These are phyloP conservation scores for Manis javanica DNA, from an alignment of 2,797 vertebrate species.

Conservation along the genomic window DNA sequence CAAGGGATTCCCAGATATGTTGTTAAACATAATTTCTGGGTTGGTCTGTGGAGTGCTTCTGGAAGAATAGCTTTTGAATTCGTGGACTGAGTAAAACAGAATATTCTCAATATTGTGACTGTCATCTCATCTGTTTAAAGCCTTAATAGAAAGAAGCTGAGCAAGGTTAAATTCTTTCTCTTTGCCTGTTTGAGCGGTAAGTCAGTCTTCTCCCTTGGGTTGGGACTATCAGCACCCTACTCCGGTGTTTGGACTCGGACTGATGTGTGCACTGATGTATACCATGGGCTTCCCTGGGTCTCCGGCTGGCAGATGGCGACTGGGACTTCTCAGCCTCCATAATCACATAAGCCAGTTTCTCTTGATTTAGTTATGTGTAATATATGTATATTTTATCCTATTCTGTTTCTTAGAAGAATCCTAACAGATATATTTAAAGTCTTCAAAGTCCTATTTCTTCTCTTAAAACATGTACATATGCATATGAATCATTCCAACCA, in stretches of 20 bases:
- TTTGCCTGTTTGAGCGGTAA: background rate
- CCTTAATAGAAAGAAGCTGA: background rate
- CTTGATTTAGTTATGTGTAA: background rate
- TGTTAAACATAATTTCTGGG: background rate
- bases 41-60: background rate
- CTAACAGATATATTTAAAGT: background rate
- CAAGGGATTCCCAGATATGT: background rate
- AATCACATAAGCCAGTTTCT: background rate
- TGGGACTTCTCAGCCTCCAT: background rate
- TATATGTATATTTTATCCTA: background rate
- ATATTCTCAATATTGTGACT: background rate
- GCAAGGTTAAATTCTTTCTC: background rate
- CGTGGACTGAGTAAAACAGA: background rate
- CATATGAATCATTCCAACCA: background rate
- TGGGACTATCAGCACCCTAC: too few species aligned
- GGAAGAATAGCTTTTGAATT: background rate
- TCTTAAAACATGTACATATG: constrained; percentile 9
- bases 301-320: background rate
- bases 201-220: background rate
- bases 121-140: background rate
- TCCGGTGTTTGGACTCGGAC: background rate
- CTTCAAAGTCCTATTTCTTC: background rate
- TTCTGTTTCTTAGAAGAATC: background rate
- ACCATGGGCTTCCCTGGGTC: background rate
- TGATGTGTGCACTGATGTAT: background rate